Percentiles rank a stretch among this genome's conserved stretches.
Evolutionary conservation across 2,888 invertebrate genomes (phyloP).

Genomic region (Antheraea assamensis): DNA sequence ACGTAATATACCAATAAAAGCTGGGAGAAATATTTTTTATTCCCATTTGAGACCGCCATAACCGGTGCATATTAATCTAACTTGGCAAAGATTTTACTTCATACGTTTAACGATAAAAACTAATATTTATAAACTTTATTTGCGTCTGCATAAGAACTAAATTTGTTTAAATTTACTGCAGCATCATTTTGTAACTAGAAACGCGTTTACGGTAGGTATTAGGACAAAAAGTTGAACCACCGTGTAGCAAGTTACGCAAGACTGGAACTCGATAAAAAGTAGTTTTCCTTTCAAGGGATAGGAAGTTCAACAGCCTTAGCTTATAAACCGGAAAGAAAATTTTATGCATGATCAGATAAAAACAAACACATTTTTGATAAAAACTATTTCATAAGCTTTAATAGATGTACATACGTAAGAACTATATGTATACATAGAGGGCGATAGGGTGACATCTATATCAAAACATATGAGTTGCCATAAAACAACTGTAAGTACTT

Average conservation of each 20-base stretch:
- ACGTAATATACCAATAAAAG: slow-evolving; percentile 19
- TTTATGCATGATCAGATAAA: slow-evolving; percentile 29
- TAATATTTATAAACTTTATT: slow-evolving; percentile 2
- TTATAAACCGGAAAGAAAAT: slow-evolving; percentile 53
- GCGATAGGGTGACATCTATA: too few relatives aligned
- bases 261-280: slow-evolving; percentile 65
- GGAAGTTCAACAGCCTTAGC: slow-evolving; percentile 68
- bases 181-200: slow-evolving; percentile 41
- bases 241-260: slow-evolving; percentile 73
- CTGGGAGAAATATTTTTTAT: slow-evolving; percentile 6
- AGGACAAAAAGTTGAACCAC: slow-evolving; percentile 64
- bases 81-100: slow-evolving; percentile 18
- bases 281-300: slow-evolving; percentile 70
- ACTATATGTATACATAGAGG: too few relatives aligned
- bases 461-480: too few relatives aligned
- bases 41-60: slow-evolving; percentile 15
- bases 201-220: slow-evolving; percentile 51
- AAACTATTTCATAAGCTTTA: background rate
- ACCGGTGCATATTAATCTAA: slow-evolving; percentile 23
- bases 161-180: slow-evolving; percentile 1
- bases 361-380: background rate
- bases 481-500: too few relatives aligned
- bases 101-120: background rate
- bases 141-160: background rate
- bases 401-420: background rate